Conservation (phyloP, 2,797 vertebrate species). For the Hyperoplus lanceolatus region DNA sequence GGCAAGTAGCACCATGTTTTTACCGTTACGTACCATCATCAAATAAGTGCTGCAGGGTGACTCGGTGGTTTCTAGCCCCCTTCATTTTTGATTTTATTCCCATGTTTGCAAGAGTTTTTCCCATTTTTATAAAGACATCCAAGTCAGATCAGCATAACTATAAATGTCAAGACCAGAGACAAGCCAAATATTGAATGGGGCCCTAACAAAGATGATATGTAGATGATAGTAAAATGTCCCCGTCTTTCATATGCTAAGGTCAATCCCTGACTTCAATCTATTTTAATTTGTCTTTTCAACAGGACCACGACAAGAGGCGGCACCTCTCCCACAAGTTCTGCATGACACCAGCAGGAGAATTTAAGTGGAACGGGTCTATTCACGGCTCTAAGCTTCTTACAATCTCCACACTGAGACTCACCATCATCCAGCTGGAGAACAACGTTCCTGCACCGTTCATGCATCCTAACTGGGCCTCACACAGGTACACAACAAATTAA, state of each 20-base stretch:
- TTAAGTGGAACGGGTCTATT: constrained; percentile 99
- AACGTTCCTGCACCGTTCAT: constrained; percentile 97
- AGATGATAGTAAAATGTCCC: not conserved
- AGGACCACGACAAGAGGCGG: constrained; percentile 97
- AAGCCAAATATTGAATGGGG: not conserved
- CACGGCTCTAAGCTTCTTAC: constrained; percentile 96
- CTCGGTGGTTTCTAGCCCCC: not conserved
- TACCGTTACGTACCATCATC: not conserved
- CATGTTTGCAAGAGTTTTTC: not conserved
- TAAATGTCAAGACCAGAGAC: not conserved
- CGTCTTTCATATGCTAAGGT: not conserved
- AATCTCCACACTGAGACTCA: constrained; percentile 95
- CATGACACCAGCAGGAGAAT: constrained; percentile 96
- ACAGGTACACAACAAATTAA: constrained; percentile 88
- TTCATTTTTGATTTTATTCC: not conserved
- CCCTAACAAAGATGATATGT: not conserved
- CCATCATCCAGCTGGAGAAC: constrained; percentile 98
- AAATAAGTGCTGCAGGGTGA: not conserved
- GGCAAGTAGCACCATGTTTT: constrained; percentile 45
- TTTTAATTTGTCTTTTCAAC: constrained; percentile 56
- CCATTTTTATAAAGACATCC: not conserved
- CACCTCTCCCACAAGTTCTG: constrained; percentile 99
- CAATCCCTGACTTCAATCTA: not conserved
- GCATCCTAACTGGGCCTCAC: constrained; percentile 98
- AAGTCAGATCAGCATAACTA: not conserved